Evolutionary conservation across 2,113 vertebrate species (phyloP).

Genomic region (Campylomormyrus tamandua): DNA sequence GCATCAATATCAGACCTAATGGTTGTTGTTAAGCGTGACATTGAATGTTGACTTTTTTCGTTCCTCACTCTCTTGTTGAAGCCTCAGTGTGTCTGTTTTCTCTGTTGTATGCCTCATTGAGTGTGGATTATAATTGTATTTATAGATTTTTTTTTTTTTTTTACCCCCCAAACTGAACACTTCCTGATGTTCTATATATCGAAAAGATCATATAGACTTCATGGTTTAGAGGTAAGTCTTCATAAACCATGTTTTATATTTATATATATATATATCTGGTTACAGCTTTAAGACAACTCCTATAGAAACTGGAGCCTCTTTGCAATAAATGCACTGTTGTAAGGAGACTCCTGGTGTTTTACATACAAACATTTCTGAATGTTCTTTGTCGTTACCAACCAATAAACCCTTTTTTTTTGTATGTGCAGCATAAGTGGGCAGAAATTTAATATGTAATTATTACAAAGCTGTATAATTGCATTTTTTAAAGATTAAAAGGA

Average conservation of each 20-base stretch:
- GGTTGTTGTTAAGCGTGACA: background rate
- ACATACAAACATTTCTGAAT: background rate
- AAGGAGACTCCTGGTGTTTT: background rate
- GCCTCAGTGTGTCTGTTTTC: background rate
- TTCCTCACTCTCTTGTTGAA: background rate
- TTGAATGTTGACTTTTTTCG: background rate
- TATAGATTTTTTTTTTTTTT: background rate
- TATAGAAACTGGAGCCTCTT: background rate
- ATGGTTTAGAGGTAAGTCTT: background rate
- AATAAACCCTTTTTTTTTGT: background rate
- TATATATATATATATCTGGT: background rate
- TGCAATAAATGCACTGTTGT: slow-evolving; percentile 3
- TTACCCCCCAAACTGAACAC: background rate
- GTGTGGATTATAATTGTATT: background rate
- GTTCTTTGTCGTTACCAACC: background rate
- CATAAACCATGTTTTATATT: no score
- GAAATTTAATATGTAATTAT: background rate
- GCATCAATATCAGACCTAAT: background rate
- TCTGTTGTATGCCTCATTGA: background rate
- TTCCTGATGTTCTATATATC: background rate
- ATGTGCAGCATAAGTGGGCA: background rate
- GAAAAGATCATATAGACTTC: background rate
- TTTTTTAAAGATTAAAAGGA: background rate
- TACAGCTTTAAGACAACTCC: background rate
- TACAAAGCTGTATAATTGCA: background rate